Evolutionary conservation across 1,140 invertebrate species (phyloP), one percentile per base, ranked within the genome.

Genomic region (Lethrus apterus): DNA sequence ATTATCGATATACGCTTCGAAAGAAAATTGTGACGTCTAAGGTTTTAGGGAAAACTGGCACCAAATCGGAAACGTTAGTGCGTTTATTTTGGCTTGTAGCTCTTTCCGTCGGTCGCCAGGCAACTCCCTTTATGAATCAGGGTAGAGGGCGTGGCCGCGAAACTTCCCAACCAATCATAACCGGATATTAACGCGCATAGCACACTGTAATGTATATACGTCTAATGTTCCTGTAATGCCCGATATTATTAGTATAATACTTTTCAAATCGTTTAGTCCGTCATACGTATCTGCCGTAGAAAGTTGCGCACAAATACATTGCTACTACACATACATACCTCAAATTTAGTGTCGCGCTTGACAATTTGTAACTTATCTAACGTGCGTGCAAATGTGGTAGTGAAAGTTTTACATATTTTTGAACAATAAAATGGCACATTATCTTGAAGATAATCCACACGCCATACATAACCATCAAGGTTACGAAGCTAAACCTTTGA

Each of bases 241-340:
- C 54, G 59, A 63, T 63, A 65, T 66, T 66, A 66, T 66, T 57
- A 62, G 57, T 56, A 62, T 66, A 66, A 66, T 66, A 65, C 64
- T 60, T 66, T 64, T 66, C 59, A 57, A 64, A 66, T 66, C 62
- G 64, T 57, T 64, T 63, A 64, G 62, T 66, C 53, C 42, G 20
- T 5, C 13, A 26, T 7, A 26, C 23, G 23, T 26, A 26, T 7
- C 23, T 7, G n/a, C 23, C n/a, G 23, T n/a, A 26, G 5, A 26
- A 5, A 26, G 23, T 7, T 26, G 5, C 23, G 5, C 23, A 7
- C n/a, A 26, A 26, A 7, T 7, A 26, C n/a, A 26, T 26, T 26
- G 5, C 31, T 7, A 9, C 13, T 32, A 32, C 4, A 9, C 4
- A 32, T 32, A 7, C 7, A 32, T 32, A 9, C 7, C 5, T 34